Conservation (phyloP, 1,140 invertebrate species). For the Drosophila littoralis region DNA sequence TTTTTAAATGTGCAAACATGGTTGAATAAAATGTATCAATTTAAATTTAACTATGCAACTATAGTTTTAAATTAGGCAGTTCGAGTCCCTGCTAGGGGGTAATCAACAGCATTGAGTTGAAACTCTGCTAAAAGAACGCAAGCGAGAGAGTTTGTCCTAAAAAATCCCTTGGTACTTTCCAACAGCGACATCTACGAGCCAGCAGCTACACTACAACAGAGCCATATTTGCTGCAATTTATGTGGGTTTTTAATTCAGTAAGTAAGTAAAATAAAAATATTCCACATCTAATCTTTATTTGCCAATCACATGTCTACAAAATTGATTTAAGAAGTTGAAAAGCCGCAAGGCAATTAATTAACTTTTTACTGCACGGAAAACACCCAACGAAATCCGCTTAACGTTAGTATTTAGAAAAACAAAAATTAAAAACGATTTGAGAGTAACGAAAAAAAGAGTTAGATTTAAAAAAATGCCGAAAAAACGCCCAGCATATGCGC, state of each 20-base stretch:
- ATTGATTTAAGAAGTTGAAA: conserved; percentile 53
- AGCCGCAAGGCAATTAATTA: conserved; percentile 59
- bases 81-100: no score
- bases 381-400: conserved; percentile 50
- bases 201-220: not conserved
- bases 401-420: conserved; percentile 26
- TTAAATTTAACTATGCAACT: no score
- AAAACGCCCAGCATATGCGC: not conserved
- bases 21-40: no score
- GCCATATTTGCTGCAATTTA: not conserved
- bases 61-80: no score
- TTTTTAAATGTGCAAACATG: no score
- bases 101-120: not conserved
- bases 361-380: conserved; percentile 8
- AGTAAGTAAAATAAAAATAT: not conserved
- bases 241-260: not conserved
- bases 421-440: conserved; percentile 6
- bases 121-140: conserved; percentile 16
- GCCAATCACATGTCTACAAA: conserved; percentile 17
- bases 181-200: conserved; percentile 32
- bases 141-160: conserved; percentile 21
- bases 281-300: not conserved
- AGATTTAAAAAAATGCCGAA: not conserved
- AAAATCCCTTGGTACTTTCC: conserved; percentile 42
- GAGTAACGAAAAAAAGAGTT: conserved; percentile 29